phyloP scores from a whole-genome alignment of 2,888 invertebrate genomes.

The Tryphoninae sp. region DNA sequence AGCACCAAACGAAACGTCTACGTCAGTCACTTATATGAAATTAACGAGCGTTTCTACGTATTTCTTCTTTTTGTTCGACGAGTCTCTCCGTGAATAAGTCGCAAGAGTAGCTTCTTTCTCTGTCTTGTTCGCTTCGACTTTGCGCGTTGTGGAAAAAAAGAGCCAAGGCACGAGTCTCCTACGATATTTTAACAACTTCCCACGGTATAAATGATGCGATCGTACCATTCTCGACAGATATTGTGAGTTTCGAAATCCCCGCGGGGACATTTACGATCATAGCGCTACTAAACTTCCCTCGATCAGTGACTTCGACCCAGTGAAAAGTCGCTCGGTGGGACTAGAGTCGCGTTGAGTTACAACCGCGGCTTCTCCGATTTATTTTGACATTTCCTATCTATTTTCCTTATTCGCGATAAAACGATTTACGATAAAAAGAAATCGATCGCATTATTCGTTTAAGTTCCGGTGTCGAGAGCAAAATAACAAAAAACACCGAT shows the following conservation, averaged over 20 bases:
- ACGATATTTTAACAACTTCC: not conserved
- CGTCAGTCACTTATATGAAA: conserved; percentile 60
- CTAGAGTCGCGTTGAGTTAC: conserved; percentile 65
- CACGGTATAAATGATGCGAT: not conserved
- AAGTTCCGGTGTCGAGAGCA: too few relatives aligned
- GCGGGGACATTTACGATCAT: conserved; percentile 62
- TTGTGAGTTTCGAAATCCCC: conserved; percentile 45
- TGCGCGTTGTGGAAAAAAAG: conserved; percentile 2
- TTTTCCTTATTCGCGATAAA: conserved; percentile 1
- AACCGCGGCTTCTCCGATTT: conserved; percentile 67
- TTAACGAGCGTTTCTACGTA: conserved; percentile 58
- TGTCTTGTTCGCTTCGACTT: too few relatives aligned
- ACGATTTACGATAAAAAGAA: too few relatives aligned
- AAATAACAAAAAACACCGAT: not conserved
- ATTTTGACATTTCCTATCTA: conserved; percentile 64
- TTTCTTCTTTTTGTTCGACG: conserved; percentile 33
- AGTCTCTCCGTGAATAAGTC: not conserved
- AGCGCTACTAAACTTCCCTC: conserved; percentile 37
- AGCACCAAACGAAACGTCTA: conserved; percentile 34
- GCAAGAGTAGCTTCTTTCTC: conserved; percentile 8
- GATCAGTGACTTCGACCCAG: not conserved
- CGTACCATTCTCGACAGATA: conserved; percentile 15
- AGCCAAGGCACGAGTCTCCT: not conserved
- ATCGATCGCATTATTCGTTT: too few relatives aligned
- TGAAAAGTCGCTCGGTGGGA: not conserved